Conservation (phyloP, 2,888 invertebrate species). For the Archaeoteleia sp. region DNA sequence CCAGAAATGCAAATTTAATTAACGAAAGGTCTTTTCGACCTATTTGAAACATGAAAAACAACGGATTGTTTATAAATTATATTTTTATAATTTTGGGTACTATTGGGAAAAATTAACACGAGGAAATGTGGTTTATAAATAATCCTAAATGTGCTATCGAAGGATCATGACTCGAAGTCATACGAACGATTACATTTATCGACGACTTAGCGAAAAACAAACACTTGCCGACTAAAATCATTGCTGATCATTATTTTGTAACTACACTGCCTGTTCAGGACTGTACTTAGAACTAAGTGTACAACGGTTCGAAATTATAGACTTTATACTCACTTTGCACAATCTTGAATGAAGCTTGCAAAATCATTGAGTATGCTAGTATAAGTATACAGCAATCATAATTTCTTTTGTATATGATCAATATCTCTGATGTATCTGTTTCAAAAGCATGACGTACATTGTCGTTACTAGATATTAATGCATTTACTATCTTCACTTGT, state of each 20-base stretch:
- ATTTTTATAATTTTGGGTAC: too few relatives aligned
- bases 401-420: too few relatives aligned
- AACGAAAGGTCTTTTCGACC: too few relatives aligned
- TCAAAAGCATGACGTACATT: too few relatives aligned
- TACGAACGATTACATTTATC: not conserved
- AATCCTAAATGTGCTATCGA: slow-evolving; percentile 4
- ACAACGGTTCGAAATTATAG: too few relatives aligned
- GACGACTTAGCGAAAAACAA: not conserved
- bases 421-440: too few relatives aligned
- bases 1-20: slow-evolving; percentile 73
- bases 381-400: too few relatives aligned
- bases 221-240: slow-evolving; percentile 9
- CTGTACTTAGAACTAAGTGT: slow-evolving; percentile 21
- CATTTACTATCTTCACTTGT: not conserved
- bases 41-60: not conserved
- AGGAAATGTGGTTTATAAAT: not conserved
- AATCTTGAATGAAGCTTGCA: too few relatives aligned
- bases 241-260: slow-evolving; percentile 14
- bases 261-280: slow-evolving; percentile 30
- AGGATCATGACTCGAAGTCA: slow-evolving; percentile 7
- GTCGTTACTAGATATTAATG: not conserved
- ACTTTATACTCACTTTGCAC: too few relatives aligned
- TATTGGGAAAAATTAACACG: too few relatives aligned
- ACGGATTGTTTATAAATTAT: too few relatives aligned
- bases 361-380: too few relatives aligned